Evolutionary conservation across 2,888 invertebrate genomes (phyloP), one percentile per base, ranked within the genome.

Genomic region (Clivina fossor): DNA sequence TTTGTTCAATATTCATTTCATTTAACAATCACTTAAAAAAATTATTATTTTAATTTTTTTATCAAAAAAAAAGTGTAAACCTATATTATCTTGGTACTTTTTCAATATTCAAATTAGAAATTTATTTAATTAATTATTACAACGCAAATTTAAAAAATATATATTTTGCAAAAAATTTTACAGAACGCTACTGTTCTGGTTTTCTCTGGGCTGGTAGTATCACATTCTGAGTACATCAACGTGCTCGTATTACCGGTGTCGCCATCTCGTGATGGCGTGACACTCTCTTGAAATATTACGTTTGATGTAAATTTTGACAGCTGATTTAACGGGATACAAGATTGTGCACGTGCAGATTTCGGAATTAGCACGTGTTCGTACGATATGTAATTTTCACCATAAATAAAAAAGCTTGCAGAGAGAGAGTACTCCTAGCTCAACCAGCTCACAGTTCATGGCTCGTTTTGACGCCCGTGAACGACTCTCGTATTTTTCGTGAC

Each of bases 291-390:
- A 55, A 55, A 56, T 56, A 56, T 48, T 56, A 56, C 41, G 35
- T 56, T 48, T 48, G 56, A 48, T 48, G 47, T 38, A 56, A 56
- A 47, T 56, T 56, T 48, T 56, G 56, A 48, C 56, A 56, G 56
- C 20, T 48, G 56, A 48, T 48, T 56, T 56, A 56, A 44, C 35
- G 44, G 33, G 44, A 48, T 48, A 47, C 28, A 46, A 47, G 47
- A 47, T 47, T 37, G 32, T 40, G 30, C 46, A 55, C 55, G 55
- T 46, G 46, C 20, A 33, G 32, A 46, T 47, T 38, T 47, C 30
- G 37, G 30, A 55, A 55, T 55, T 55, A 55, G 38, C 37, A 55
- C 47, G 33, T 44, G 37, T 20, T 50, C 28, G 30, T 30, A 30
- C 8, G 50, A 9, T 13, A 30, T 19, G 30, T 32, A 33, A 32